These are phyloP conservation scores for Holothuria scabra DNA, from an alignment of 53 echinoderm and acorn worm genomes.

Conservation along the genomic window DNA sequence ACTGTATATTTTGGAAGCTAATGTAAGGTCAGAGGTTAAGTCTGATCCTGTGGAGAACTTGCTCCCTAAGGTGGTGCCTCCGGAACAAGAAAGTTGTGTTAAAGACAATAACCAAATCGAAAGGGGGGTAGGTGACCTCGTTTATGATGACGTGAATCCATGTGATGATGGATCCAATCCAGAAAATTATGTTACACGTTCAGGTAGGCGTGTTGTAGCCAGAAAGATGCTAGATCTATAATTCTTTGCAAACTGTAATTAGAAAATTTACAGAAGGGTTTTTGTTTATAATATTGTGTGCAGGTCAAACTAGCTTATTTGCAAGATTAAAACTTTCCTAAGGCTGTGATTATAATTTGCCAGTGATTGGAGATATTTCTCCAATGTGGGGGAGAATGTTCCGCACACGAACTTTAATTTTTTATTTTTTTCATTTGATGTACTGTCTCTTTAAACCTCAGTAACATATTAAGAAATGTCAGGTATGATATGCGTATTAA, in stretches of 20 bases:
- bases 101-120: not conserved
- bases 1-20: no score
- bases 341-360: not conserved
- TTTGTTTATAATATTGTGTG: not conserved
- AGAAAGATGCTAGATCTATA: conserved; percentile 12
- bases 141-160: not conserved
- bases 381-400: conserved; percentile 3
- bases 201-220: conserved; percentile 26
- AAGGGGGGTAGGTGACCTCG: not conserved
- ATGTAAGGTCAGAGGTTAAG: not conserved
- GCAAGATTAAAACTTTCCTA: no score
- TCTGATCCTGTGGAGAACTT: not conserved
- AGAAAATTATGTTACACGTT: conserved; percentile 19
- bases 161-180: not conserved
- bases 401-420: no score
- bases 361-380: not conserved
- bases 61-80: not conserved
- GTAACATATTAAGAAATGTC: no score
- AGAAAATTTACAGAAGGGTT: no score
- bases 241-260: not conserved
- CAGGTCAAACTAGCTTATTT: no score
- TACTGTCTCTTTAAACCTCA: no score
- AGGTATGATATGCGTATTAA: no score
- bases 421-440: no score
- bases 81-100: not conserved